A percentile compares a stretch with the other conserved stretches of the same genome.
Conservation (phyloP, 2,888 invertebrate species). For the Andrena praecox region DNA sequence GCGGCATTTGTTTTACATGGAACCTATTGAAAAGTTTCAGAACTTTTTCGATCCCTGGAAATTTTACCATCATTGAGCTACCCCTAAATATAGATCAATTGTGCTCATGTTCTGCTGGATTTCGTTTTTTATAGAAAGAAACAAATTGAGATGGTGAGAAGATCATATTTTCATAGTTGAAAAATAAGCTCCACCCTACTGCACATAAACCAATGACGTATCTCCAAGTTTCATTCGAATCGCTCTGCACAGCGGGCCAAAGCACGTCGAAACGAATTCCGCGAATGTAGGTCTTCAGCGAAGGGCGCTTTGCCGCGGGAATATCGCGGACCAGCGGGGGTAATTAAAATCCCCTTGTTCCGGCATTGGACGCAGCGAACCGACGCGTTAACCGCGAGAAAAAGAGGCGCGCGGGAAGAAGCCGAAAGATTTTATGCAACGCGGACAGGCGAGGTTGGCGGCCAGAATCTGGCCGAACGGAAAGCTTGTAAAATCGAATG, state of each 20-base stretch:
- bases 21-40: too few species aligned
- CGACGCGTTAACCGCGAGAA: slow-evolving; percentile 3
- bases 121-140: too few species aligned
- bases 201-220: too few species aligned
- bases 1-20: too few species aligned
- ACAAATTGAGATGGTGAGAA: too few species aligned
- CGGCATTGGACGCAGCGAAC: not conserved
- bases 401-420: not conserved
- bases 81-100: too few species aligned
- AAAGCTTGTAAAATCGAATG: slow-evolving; percentile 65
- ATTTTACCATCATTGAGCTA: too few species aligned
- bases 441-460: not conserved
- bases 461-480: slow-evolving; percentile 13
- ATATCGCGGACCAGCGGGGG: not conserved
- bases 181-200: too few species aligned
- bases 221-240: too few species aligned
- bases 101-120: too few species aligned
- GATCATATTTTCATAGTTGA: too few species aligned
- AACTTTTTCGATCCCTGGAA: too few species aligned
- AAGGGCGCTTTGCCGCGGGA: not conserved
- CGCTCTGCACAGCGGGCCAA: not conserved
- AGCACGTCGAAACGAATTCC: not conserved
- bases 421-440: slow-evolving; percentile 20
- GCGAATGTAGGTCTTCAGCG: not conserved
- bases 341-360: not conserved